phyloP scores from a whole-genome alignment of 2,113 vertebrate species.

The Ceyx margarethae region DNA sequence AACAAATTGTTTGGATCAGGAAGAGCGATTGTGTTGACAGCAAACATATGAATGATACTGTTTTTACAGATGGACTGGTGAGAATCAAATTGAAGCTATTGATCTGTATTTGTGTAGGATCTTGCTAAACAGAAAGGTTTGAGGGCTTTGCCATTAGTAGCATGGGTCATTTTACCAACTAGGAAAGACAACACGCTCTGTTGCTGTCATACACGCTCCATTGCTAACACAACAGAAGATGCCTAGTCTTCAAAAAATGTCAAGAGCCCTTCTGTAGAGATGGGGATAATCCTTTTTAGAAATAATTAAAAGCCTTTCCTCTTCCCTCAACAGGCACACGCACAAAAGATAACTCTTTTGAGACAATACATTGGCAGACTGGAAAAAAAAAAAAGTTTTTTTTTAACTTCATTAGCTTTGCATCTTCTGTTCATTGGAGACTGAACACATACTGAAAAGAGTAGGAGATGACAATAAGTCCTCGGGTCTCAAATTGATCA shows the following conservation, averaged over 20 bases:
- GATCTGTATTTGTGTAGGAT: conserved; percentile 49
- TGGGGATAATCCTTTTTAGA: not conserved
- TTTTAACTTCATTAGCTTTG: conserved; percentile 1
- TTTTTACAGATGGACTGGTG: conserved; percentile 60
- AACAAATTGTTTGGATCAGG: conserved; percentile 45
- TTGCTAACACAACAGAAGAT: not conserved
- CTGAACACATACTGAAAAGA: not conserved
- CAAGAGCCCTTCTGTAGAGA: conserved; percentile 24
- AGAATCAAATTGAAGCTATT: conserved; percentile 58
- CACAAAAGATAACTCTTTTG: not conserved
- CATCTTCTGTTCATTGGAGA: not conserved
- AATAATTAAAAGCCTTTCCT: conserved; percentile 35
- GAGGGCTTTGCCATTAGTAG: conserved; percentile 27
- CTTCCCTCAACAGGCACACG: not conserved
- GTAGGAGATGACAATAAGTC: not conserved
- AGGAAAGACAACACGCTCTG: conserved; percentile 14
- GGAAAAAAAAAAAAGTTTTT: not conserved
- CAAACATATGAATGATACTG: conserved; percentile 45
- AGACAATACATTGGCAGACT: not conserved
- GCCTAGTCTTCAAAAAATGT: conserved; percentile 23
- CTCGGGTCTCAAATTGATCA: not conserved
- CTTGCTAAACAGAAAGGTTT: conserved; percentile 37
- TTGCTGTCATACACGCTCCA: not conserved
- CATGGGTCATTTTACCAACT: conserved; percentile 17
- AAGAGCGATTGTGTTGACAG: conserved; percentile 25